Conservation (phyloP, 2,797 vertebrate genomes). For the Crax fasciolata region DNA sequence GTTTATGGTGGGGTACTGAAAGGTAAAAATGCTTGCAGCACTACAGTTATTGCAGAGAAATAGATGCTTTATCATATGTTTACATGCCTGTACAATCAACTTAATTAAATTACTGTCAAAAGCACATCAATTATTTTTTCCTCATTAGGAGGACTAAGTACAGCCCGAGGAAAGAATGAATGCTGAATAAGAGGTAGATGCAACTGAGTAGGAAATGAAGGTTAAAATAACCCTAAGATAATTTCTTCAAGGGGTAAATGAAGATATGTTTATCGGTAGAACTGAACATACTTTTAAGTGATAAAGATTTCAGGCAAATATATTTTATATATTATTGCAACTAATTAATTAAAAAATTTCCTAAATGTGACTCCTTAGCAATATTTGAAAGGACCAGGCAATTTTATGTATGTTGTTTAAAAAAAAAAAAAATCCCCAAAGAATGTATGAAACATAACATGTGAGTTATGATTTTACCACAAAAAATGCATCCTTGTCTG, state of each 20-base stretch:
- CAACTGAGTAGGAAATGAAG: background rate
- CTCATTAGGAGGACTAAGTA: constrained; percentile 39
- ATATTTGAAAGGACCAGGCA: background rate
- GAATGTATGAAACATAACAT: background rate
- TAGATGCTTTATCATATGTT: constrained; percentile 20
- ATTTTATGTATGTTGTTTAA: background rate
- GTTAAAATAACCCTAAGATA: constrained; percentile 9
- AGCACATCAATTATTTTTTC: constrained; percentile 29
- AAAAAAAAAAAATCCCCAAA: background rate
- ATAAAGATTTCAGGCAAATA: background rate
- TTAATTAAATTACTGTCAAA: constrained; percentile 61
- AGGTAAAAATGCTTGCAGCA: constrained; percentile 4
- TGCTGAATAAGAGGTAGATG: constrained; percentile 1
- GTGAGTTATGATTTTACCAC: background rate
- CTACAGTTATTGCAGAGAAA: constrained; percentile 8
- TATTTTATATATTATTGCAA: background rate
- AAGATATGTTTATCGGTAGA: background rate
- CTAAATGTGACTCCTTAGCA: background rate
- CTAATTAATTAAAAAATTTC: background rate
- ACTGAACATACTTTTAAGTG: background rate
- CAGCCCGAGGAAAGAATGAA: constrained; percentile 49
- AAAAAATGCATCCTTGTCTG: background rate
- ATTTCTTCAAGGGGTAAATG: background rate
- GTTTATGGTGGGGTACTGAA: background rate
- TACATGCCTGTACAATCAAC: constrained; percentile 42